Evolutionary conservation across 2,888 invertebrate species (phyloP).

Genomic region (Podotricha telesiphe): DNA sequence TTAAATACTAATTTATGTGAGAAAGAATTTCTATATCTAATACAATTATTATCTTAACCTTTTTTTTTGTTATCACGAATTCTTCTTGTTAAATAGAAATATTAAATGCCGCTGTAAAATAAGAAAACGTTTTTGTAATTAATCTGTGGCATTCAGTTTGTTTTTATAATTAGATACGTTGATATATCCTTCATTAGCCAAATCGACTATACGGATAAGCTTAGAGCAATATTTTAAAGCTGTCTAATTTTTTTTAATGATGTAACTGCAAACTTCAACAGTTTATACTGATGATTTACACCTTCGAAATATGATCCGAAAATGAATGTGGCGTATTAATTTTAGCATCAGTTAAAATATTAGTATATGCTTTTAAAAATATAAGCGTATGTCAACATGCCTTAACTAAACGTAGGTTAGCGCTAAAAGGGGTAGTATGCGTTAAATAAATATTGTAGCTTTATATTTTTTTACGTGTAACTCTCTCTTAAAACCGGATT

Average conservation of each 20-base stretch:
- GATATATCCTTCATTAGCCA: neutral
- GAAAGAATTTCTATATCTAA: neutral
- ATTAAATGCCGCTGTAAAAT: neutral
- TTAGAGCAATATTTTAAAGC: neutral
- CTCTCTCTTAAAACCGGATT: neutral
- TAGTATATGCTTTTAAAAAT: constrained; percentile 32
- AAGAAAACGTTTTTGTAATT: neutral
- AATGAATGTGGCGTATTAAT: constrained; percentile 49
- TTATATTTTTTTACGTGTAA: constrained; percentile 26
- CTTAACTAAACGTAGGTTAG: constrained; percentile 12
- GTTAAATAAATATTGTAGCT: constrained; percentile 19
- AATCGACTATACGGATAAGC: neutral
- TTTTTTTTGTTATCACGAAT: too few species aligned
- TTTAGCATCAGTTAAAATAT: constrained; percentile 41
- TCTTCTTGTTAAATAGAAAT: too few species aligned
- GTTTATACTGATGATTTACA: constrained; percentile 54
- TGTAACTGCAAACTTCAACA: constrained; percentile 39
- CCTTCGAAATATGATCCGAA: constrained; percentile 51
- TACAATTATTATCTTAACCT: too few species aligned
- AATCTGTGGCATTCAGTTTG: neutral
- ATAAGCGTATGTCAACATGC: constrained; percentile 31
- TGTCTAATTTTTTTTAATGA: constrained; percentile 16
- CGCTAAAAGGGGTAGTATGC: constrained; percentile 19
- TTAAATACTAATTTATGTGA: constrained; percentile 6
- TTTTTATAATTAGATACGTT: neutral